phyloP scores from a whole-genome alignment of 2,797 vertebrate genomes.

The Ispidina lecontei region DNA sequence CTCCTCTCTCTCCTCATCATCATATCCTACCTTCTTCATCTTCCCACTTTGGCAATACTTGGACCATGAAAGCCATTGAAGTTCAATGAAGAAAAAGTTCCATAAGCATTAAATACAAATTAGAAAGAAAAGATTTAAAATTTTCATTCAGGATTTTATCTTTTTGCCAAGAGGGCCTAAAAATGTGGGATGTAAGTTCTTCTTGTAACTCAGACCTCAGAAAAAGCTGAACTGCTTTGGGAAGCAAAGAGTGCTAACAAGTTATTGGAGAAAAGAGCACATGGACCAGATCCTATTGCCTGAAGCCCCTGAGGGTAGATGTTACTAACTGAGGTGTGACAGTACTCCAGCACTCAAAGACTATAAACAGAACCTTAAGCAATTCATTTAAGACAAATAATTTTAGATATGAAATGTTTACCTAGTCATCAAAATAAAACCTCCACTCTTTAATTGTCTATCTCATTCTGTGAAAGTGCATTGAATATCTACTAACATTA shows the following conservation, averaged over 20 bases:
- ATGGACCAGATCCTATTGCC: not conserved
- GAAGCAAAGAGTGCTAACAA: not conserved
- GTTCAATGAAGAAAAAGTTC: not conserved
- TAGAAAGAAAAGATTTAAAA: not conserved
- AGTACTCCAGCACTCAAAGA: not conserved
- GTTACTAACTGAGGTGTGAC: not conserved
- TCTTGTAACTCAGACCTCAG: rapidly evolving
- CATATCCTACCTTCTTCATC: not conserved
- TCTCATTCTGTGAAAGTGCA: conserved; percentile 32
- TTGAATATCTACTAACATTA: conserved; percentile 42
- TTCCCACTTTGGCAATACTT: not conserved
- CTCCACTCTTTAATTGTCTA: conserved; percentile 27
- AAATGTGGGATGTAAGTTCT: not conserved
- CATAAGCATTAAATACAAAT: not conserved
- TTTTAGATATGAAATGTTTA: not conserved
- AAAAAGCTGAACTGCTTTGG: not conserved
- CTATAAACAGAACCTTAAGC: conserved; percentile 39
- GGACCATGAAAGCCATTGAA: not conserved
- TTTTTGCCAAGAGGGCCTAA: not conserved
- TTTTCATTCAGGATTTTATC: not conserved
- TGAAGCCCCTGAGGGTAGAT: not conserved
- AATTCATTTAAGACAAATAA: conserved; percentile 37
- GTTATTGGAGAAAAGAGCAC: not conserved
- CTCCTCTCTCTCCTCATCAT: not conserved
- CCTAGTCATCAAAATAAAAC: not conserved